phyloP scores from a whole-genome alignment of 2,797 vertebrate species.

The Chelon labrosus region DNA sequence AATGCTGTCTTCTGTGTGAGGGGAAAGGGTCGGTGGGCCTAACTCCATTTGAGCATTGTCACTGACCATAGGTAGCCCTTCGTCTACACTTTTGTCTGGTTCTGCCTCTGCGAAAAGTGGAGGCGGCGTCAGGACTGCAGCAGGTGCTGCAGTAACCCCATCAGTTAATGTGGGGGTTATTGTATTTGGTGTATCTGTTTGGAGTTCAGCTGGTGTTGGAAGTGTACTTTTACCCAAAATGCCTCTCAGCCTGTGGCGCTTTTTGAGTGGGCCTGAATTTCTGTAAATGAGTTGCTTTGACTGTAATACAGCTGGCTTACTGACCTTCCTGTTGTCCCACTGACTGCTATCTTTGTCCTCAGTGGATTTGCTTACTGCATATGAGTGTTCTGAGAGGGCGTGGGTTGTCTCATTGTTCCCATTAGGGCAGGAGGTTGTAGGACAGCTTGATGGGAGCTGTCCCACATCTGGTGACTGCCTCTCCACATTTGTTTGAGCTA shows the following conservation, averaged over 20 bases:
- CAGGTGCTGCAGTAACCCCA: slow-evolving; percentile 40
- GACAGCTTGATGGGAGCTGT: slow-evolving; percentile 76
- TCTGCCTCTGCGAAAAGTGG: slow-evolving; percentile 70
- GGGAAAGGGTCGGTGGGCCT: slow-evolving; percentile 78
- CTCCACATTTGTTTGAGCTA: slow-evolving; percentile 87
- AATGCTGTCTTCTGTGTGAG: slow-evolving; percentile 79
- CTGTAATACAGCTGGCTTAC: slow-evolving; percentile 67
- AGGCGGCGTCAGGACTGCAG: slow-evolving; percentile 55
- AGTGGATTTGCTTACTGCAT: slow-evolving; percentile 87
- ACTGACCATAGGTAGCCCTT: slow-evolving; percentile 46
- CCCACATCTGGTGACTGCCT: slow-evolving; percentile 87
- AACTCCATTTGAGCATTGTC: slow-evolving; percentile 67
- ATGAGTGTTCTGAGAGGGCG: slow-evolving; percentile 95
- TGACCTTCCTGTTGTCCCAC: slow-evolving; percentile 67
- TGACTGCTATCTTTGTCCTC: slow-evolving; percentile 71
- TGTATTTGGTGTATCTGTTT: slow-evolving; percentile 57
- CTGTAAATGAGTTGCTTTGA: slow-evolving; percentile 76
- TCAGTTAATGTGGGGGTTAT: slow-evolving; percentile 52
- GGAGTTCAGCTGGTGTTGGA: slow-evolving; percentile 64
- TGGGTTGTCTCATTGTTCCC: slow-evolving; percentile 88
- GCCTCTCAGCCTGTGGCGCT: slow-evolving; percentile 81
- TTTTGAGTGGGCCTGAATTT: slow-evolving; percentile 85
- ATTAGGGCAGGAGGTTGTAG: slow-evolving; percentile 72
- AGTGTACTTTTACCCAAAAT: slow-evolving; percentile 64
- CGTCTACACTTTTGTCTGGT: slow-evolving; percentile 57